Evolutionary conservation across 2,888 invertebrate species (phyloP).

Genomic region (Zhengitettix transpicula): DNA sequence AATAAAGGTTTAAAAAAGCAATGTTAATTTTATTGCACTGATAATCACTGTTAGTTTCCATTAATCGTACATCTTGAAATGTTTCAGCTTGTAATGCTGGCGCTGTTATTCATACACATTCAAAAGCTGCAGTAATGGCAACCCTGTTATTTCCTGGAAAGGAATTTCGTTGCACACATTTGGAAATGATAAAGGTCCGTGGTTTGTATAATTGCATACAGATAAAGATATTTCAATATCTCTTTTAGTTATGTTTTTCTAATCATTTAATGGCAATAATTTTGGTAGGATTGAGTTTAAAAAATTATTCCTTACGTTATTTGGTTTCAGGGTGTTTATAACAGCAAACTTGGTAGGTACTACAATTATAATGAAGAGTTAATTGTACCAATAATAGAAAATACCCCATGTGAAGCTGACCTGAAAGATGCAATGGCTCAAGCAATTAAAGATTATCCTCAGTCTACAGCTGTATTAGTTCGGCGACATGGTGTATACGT

Average conservation of each 20-base stretch:
- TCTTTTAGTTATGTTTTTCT: not conserved
- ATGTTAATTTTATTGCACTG: no score
- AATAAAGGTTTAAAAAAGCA: no score
- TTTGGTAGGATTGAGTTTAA: no score
- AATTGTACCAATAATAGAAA: constrained; percentile 90
- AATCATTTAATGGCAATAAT: not conserved
- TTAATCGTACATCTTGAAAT: not conserved
- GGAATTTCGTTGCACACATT: constrained; percentile 77
- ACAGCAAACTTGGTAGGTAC: constrained; percentile 49
- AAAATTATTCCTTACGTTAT: no score
- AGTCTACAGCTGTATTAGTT: constrained; percentile 80
- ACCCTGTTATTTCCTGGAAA: constrained; percentile 69
- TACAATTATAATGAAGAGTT: constrained; percentile 80
- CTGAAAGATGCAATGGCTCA: constrained; percentile 60
- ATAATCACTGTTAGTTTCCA: not conserved
- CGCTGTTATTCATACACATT: constrained; percentile 90
- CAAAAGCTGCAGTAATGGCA: constrained; percentile 75
- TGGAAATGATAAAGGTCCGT: constrained; percentile 84
- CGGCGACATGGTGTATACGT: constrained; percentile 92
- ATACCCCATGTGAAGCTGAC: constrained; percentile 84
- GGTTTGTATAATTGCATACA: not conserved
- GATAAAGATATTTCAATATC: not conserved
- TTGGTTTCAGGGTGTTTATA: constrained; percentile 51
- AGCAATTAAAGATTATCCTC: constrained; percentile 66
- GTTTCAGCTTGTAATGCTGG: constrained; percentile 48